Conservation (phyloP, 2,888 invertebrate species). For the Spodoptera exigua region DNA sequence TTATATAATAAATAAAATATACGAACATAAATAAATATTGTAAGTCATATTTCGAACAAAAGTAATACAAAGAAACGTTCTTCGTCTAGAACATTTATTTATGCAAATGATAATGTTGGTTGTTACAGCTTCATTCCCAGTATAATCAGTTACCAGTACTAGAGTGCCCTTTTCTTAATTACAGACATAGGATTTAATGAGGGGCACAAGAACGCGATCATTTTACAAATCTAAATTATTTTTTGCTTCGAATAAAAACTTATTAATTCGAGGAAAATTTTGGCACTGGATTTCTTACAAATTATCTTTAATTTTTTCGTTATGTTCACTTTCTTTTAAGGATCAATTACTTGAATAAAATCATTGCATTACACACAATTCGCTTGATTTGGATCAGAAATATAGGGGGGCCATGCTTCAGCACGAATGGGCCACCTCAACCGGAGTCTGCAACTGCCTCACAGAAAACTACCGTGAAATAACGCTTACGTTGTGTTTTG, state of each 20-base stretch:
- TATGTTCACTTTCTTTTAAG: conserved; percentile 8
- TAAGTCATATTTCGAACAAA: conserved; percentile 41
- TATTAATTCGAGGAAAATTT: conserved; percentile 26
- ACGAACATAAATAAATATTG: conserved; percentile 16
- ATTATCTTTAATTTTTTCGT: conserved; percentile 12
- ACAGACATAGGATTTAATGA: conserved; percentile 80
- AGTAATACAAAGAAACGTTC: conserved; percentile 70
- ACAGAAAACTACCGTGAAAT: too few relatives aligned
- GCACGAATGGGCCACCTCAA: too few relatives aligned
- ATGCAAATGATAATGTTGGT: conserved; percentile 79
- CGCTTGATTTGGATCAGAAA: too few relatives aligned
- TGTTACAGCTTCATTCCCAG: conserved; percentile 81
- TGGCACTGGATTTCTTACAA: conserved; percentile 10
- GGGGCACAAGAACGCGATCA: conserved; percentile 72
- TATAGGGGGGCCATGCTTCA: too few relatives aligned
- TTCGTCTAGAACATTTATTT: conserved; percentile 75
- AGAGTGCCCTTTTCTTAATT: conserved; percentile 72
- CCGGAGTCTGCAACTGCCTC: too few relatives aligned
- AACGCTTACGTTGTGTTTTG: too few relatives aligned
- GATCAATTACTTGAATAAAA: background rate
- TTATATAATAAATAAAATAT: too few relatives aligned
- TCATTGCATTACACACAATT: too few relatives aligned
- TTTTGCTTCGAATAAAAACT: conserved; percentile 45
- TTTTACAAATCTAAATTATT: conserved; percentile 71
- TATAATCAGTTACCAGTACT: conserved; percentile 78